Percentiles rank a stretch among this genome's conserved stretches.
Conservation (phyloP, 2,888 invertebrate species). For the Salpingus planirostris region DNA sequence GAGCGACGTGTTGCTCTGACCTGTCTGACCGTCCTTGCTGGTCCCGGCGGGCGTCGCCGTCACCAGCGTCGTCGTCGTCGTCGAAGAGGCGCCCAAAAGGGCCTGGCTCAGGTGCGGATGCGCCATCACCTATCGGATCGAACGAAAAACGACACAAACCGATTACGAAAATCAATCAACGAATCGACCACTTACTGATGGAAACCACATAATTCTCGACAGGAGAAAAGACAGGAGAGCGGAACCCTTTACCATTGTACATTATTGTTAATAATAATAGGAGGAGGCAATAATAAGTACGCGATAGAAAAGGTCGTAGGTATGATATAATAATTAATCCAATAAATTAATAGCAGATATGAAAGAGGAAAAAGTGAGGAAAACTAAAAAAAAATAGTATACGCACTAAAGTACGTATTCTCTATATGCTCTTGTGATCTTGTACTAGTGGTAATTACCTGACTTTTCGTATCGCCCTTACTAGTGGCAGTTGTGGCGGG, state of each 20-base stretch:
- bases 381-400: conserved; percentile 13
- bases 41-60: no score
- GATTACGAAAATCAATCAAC: neutral
- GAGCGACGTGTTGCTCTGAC: conserved; percentile 62
- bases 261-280: neutral
- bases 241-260: neutral
- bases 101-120: conserved; percentile 57
- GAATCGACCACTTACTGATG: no score
- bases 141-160: neutral
- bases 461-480: conserved; percentile 45
- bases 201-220: neutral
- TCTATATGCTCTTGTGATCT: neutral
- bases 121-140: conserved; percentile 44
- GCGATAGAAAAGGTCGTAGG: no score
- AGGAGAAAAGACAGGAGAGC: neutral
- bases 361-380: conserved; percentile 4
- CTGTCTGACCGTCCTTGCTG: conserved; percentile 27
- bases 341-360: conserved; percentile 11
- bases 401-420: conserved; percentile 2
- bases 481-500: conserved; percentile 33
- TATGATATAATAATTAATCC: no score
- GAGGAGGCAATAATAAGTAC: no score
- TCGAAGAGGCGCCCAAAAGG: conserved; percentile 38
- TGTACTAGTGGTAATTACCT: conserved; percentile 42
- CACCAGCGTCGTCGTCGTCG: conserved; percentile 15